Percentiles rank a stretch among this genome's conserved stretches.
phyloP scores from a whole-genome alignment of 1,140 invertebrate species.

The Arctopsyche grandis region DNA sequence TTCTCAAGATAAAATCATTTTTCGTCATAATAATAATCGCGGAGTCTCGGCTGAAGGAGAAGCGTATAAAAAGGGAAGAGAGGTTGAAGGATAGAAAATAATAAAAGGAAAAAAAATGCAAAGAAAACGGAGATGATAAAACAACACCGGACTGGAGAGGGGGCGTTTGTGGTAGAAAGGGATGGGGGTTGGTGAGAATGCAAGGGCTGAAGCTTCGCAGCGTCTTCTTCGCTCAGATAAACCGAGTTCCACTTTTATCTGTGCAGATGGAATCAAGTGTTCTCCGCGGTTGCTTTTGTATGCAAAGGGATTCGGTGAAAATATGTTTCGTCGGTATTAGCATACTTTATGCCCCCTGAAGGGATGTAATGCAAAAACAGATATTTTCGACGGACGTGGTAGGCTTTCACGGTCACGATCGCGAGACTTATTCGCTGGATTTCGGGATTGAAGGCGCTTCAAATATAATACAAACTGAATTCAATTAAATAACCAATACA shows the following conservation, averaged over 20 bases:
- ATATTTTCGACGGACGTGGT: conserved; percentile 9
- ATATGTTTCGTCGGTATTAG: conserved; percentile 40
- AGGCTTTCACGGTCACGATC: conserved; percentile 26
- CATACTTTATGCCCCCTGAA: conserved; percentile 30
- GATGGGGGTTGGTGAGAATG: not conserved
- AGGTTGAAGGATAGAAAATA: conserved; percentile 25
- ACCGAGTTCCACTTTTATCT: conserved; percentile 39
- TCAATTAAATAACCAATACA: too few species aligned
- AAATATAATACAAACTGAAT: too few species aligned
- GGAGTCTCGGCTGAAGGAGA: not conserved
- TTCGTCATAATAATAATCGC: conserved; percentile 17
- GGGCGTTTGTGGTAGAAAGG: not conserved
- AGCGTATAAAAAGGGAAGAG: conserved; percentile 3
- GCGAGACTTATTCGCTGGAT: conserved; percentile 8
- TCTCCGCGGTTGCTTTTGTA: conserved; percentile 35
- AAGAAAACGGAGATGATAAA: conserved; percentile 30
- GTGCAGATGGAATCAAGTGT: conserved; percentile 39
- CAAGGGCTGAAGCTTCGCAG: not conserved
- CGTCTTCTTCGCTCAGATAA: conserved; percentile 21
- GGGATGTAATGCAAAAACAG: not conserved
- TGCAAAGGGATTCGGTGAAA: conserved; percentile 41
- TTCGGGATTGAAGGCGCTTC: not conserved
- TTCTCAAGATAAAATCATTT: conserved; percentile 14
- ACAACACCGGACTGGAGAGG: conserved; percentile 22
- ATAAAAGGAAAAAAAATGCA: not conserved